A percentile compares a stretch with the other conserved stretches of the same genome.
These are phyloP conservation scores for Batillaria attramentaria DNA, from an alignment of 1,140 invertebrate genomes.

Conservation along the genomic window DNA sequence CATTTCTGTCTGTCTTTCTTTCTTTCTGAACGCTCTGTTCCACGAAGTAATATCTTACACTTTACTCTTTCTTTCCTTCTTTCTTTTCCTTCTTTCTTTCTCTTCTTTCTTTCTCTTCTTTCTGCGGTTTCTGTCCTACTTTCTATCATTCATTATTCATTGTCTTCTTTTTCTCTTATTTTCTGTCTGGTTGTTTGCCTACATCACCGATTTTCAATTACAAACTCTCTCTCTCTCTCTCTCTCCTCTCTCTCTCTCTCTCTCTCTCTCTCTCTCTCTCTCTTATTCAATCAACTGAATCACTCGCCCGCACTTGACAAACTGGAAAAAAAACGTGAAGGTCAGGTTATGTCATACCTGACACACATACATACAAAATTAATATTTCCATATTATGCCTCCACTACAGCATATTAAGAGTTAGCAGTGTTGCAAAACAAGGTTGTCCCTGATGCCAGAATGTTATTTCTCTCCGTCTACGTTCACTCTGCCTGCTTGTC, in stretches of 20 bases:
- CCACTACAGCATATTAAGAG: too few species aligned
- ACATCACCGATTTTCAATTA: too few species aligned
- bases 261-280: not conserved
- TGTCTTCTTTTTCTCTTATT: not conserved
- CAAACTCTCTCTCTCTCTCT: not conserved
- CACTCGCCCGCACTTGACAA: not conserved
- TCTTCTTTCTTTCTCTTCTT: not conserved
- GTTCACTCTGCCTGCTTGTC: not conserved
- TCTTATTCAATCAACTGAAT: not conserved
- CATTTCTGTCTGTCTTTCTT: too few species aligned
- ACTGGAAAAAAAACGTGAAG: not conserved
- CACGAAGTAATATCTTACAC: not conserved
- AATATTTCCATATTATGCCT: too few species aligned
- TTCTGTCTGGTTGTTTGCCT: too few species aligned
- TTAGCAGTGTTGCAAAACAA: too few species aligned
- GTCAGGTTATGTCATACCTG: not conserved
- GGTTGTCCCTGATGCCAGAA: too few species aligned
- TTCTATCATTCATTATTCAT: not conserved
- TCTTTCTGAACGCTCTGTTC: too few species aligned
- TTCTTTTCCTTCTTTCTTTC: not conserved
- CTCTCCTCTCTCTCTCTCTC: not conserved
- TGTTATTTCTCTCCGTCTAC: not conserved
- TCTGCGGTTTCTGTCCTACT: not conserved
- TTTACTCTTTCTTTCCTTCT: not conserved
- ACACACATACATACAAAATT: too few species aligned